Evolutionary conservation across 53 echinoderm and acorn worm species (phyloP), one percentile per base, ranked within the genome.

Genomic region (Echinarachnius parma): DNA sequence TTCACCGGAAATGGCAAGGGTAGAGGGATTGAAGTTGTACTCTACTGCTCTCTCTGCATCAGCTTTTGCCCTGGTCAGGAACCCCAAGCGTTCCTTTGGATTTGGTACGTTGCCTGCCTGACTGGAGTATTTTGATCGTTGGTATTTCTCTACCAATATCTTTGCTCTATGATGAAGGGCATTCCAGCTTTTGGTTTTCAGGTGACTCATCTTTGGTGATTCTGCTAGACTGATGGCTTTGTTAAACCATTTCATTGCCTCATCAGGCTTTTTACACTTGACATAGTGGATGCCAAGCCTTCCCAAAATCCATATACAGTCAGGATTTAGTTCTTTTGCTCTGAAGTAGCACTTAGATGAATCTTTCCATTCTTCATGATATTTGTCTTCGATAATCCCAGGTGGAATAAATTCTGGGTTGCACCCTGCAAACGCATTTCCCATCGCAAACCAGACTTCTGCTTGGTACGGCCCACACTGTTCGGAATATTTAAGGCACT

Each of bases 301-400:
- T 9, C 66, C 66, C 33, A 47, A 31, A 48, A 66, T 27, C 66
- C 66, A 66, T 7, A 66, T 13, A 66, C 47, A 46, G 19, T 66
- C 2, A 5, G 46, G 46, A 47, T 48, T 11, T 0, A 26, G 21
- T 66, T 47, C 22, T 14, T 46, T 16, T 8, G 66, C 66, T 27
- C 18, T 66, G 27, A 29, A 4, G 9, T 48, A 66, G 66, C 49
- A 47, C 27, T 2, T 46, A 24, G 47, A 27, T 48, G 66, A 31
- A 66, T 66, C 32, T n/a, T 48, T 13, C 66, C 47, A 47, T 3
- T 48, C 47, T n/a, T 47, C 30, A 15, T 46, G 10, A 28, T 66
- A 66, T 4, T 9, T n/a, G 46, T 46, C 0, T n/a, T 26, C 31
- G 16, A 64, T 30, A 28, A 66, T 28, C 2, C 2, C 0, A 47